Base-by-base conservation (phyloP, 2,797 vertebrate genomes). In the Yasuhikotakia modesta region DNA sequence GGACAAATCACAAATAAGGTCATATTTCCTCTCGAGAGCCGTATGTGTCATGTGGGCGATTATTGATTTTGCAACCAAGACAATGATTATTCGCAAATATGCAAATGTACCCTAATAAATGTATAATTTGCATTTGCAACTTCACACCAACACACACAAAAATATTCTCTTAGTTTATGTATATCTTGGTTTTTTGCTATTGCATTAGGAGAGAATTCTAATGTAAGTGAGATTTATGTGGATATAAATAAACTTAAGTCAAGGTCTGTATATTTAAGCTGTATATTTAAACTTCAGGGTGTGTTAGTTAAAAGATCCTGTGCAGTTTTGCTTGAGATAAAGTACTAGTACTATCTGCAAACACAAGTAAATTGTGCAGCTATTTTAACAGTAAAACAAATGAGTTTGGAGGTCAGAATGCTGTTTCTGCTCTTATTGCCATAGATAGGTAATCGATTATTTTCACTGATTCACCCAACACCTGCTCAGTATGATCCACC, bases 1-100 rank as follows among this genome's bases (percentile, higher is more conserved):
- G 73, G 69, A 81, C 70, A 61, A 73, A 78, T 75, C 72, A 68
- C 61, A 70, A 70, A 81, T 78, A 78, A 68, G 74, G 73, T 74
- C 73, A 60, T 46, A 65, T 70, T 58, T 69, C 24, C 73, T 63
- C 65, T 4, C 4, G 35, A 67, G 74, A 73, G 21, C 14, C 58
- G 30, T 32, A n/a, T n/a, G 50, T 30, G 17, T 81, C 53, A 43
- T 55, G 17, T 73, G 17, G 13, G 8, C 17, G 19, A 48, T n/a
- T 60, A 70, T 81, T 82, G 73, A 73, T 73, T 78, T 78, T 66
- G 39, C 50, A 45, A 55, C 21, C 6, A 12, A 58, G 21, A 16
- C 11, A 7, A 66, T 50, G 35, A 70, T 74, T 70, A 43, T 75
- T 61, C 45, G 14, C 7, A 71, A 57, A 75, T 66, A 70, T 76